Base-by-base conservation (phyloP, 1,140 invertebrate species). In the Bicyclus anynana region DNA sequence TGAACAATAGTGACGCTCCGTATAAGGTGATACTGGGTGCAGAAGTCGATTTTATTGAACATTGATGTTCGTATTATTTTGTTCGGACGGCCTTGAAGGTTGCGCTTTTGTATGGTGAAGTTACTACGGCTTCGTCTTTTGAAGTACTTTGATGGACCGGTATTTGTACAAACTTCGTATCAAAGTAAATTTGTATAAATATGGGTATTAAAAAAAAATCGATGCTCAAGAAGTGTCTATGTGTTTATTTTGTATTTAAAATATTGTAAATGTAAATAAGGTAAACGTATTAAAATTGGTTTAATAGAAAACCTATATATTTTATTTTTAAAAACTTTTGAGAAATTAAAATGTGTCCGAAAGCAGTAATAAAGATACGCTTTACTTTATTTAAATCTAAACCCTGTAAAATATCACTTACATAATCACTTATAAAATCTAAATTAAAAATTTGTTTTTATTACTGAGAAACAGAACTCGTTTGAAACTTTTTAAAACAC, bases 1-100 rank as follows among this genome's bases (percentile, higher is more conserved):
- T 56, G 64, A 59, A 75, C 72, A 75, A 74, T 77, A 65, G 67
- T 62, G 53, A 49, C 49, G 18, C 14, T 53, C 70, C 67, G 16
- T 75, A 72, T 27, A 75, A 66, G 72, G 72, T 61, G 42, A 27
- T 50, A 62, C 62, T 62, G 65, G 60, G 67, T 72, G 69, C 62
- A 56, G 53, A 62, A 59, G 33, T 62, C 53, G 48, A 69, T 59
- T 72, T 69, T 72, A 69, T 72, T 74, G 56, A 55, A 57, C 59
- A 42, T 50, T 52, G 57, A 60, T 29, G 50, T 35, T 65, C 56
- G 58, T 67, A 62, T 66, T 57, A 62, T 50, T 53, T 57, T 53
- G 47, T 52, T 59, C 17, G 17, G 35, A 53, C 37, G 65, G 42
- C 67, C 62, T 68, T 64, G 62, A 33, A 55, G 42, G 53, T 27